A percentile compares a stretch with the other conserved stretches of the same genome.
phyloP scores from a whole-genome alignment of 2,888 invertebrate species.

The Nasonovia ribisnigri region DNA sequence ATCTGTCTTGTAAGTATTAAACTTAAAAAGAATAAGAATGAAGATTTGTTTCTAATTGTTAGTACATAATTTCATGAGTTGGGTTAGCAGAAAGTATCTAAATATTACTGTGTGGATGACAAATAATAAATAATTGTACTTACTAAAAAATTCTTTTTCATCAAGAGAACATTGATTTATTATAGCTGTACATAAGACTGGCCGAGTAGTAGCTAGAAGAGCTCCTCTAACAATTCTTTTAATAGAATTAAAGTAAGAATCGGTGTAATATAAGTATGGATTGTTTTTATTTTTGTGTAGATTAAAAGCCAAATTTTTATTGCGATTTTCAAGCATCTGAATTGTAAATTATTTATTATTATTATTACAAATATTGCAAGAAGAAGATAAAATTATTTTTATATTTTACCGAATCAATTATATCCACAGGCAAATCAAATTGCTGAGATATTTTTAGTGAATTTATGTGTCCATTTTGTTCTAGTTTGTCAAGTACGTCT shows the following conservation, averaged over 20 bases:
- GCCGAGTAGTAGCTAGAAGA: conserved; percentile 85
- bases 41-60: not conserved
- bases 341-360: conserved; percentile 53
- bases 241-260: conserved; percentile 87
- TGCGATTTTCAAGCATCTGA: conserved; percentile 79
- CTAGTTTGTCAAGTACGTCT: conserved; percentile 93
- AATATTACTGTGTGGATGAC: not conserved
- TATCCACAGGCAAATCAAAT: conserved; percentile 93
- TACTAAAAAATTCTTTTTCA: conserved; percentile 86
- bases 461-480: conserved; percentile 86
- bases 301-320: conserved; percentile 76
- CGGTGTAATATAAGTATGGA: conserved; percentile 88
- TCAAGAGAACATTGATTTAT: conserved; percentile 82
- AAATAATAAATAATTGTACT: conserved; percentile 67
- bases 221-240: conserved; percentile 90
- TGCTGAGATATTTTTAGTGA: conserved; percentile 88
- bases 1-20: not conserved
- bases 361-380: not conserved
- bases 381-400: not conserved
- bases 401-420: conserved; percentile 78
- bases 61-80: too few species aligned
- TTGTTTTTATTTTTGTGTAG: conserved; percentile 89
- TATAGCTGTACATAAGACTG: conserved; percentile 85
- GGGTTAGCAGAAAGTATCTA: too few species aligned
- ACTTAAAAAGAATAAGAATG: not conserved